phyloP scores from a whole-genome alignment of 2,797 vertebrate species.

The Gymnocypris eckloni region DNA sequence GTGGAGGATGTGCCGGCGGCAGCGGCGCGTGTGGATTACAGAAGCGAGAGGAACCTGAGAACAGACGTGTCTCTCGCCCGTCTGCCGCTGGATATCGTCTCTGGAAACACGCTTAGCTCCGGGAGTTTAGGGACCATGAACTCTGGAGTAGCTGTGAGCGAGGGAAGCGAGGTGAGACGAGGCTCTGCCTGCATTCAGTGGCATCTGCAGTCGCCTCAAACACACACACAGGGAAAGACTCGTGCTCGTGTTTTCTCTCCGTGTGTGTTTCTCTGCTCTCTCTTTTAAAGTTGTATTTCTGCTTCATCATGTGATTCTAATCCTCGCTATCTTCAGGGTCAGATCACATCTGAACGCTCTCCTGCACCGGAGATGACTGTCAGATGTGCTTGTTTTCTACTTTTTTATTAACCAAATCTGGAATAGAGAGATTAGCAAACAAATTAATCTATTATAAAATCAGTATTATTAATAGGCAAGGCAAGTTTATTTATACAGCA shows the following conservation, averaged over 20 bases:
- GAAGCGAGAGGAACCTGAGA: slow-evolving; percentile 61
- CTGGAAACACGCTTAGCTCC: slow-evolving; percentile 13
- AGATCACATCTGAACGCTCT: neutral
- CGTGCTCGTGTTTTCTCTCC: neutral
- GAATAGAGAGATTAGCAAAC: neutral
- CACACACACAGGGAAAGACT: neutral
- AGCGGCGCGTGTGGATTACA: slow-evolving; percentile 64
- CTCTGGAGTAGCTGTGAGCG: slow-evolving; percentile 81
- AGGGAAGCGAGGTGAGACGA: slow-evolving; percentile 83
- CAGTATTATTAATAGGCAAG: neutral
- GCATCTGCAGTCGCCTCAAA: neutral
- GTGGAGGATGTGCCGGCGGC: slow-evolving; percentile 73
- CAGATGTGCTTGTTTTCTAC: neutral
- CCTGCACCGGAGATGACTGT: neutral
- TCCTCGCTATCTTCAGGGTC: neutral
- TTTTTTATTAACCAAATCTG: neutral
- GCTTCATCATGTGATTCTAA: neutral
- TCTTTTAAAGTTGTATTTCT: neutral
- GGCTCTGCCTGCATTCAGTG: slow-evolving; percentile 14
- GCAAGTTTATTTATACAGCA: no score
- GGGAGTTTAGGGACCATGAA: slow-evolving; percentile 81
- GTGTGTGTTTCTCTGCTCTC: neutral
- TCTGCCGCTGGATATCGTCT: slow-evolving; percentile 19
- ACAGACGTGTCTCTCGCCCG: slow-evolving; percentile 22
- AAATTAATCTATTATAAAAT: neutral